Evolutionary conservation across 2,797 vertebrate genomes (phyloP).

Genomic region (Lophotriccus pileatus): DNA sequence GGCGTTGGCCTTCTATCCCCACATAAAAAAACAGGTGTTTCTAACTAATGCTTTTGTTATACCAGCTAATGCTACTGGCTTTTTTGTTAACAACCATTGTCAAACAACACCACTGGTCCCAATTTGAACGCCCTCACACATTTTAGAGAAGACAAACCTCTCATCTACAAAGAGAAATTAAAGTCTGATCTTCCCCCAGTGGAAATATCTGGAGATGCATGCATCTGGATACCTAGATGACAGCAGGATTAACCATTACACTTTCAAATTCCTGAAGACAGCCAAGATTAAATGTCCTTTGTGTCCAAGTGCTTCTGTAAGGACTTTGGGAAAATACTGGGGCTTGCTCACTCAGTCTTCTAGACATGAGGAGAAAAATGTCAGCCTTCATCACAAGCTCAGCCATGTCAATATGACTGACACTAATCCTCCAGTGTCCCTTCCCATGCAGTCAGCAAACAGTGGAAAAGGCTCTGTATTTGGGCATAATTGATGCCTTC

Average conservation of each 20-base stretch:
- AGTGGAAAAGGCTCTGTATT: slow-evolving; percentile 29
- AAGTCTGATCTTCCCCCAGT: neutral
- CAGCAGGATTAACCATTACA: neutral
- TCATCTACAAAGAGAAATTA: neutral
- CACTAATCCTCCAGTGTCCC: neutral
- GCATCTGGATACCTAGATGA: neutral
- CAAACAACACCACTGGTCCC: neutral
- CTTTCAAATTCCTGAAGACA: neutral
- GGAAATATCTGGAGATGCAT: neutral
- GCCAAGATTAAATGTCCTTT: neutral
- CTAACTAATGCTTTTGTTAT: neutral
- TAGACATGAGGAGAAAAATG: neutral
- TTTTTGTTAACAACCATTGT: neutral
- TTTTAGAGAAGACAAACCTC: neutral
- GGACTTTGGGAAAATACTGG: neutral
- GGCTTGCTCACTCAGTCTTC: neutral
- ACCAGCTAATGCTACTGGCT: neutral
- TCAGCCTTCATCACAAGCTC: neutral
- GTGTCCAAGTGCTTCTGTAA: neutral
- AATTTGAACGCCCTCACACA: neutral
- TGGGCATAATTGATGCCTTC: slow-evolving; percentile 26
- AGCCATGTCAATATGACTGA: neutral
- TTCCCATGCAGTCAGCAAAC: neutral
- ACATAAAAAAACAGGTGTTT: neutral
- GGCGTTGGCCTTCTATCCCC: neutral